Evolutionary conservation across 1,140 invertebrate species (phyloP).

Genomic region (Heliconius himera): DNA sequence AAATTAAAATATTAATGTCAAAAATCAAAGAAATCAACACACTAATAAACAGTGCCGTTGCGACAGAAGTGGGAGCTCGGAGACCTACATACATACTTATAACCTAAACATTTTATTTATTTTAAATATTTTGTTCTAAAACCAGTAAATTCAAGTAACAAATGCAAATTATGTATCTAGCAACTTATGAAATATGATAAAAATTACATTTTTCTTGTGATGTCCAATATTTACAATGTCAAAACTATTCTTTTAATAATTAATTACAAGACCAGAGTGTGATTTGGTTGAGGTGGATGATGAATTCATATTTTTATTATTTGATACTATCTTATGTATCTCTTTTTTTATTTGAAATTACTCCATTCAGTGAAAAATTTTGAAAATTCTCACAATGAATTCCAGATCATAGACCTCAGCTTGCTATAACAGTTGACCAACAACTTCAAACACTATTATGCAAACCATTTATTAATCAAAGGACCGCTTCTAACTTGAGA

Average conservation of each 20-base stretch:
- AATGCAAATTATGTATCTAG: slow-evolving; percentile 47
- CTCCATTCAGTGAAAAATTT: neutral
- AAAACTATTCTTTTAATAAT: slow-evolving; percentile 38
- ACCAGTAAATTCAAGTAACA: slow-evolving; percentile 66
- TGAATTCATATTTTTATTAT: neutral
- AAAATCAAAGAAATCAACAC: slow-evolving; percentile 50
- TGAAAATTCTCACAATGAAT: neutral
- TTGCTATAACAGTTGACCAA: neutral
- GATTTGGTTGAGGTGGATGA: neutral
- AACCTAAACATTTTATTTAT: neutral
- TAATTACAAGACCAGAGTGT: neutral
- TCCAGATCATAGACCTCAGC: slow-evolving; percentile 3
- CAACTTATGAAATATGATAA: slow-evolving; percentile 32
- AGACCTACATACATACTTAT: slow-evolving; percentile 5
- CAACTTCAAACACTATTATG: neutral
- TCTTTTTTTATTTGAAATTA: neutral
- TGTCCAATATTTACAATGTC: slow-evolving; percentile 73
- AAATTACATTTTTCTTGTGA: slow-evolving; percentile 63
- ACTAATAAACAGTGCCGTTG: slow-evolving; percentile 13
- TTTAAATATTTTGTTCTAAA: slow-evolving; percentile 27
- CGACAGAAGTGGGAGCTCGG: neutral
- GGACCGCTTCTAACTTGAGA: slow-evolving; percentile 14
- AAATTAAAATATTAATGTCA: slow-evolving; percentile 66
- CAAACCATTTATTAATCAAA: slow-evolving; percentile 13
- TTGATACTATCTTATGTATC: neutral